Conservation (phyloP, 1,140 invertebrate genomes). For the Macrostomum lignano region DNA sequence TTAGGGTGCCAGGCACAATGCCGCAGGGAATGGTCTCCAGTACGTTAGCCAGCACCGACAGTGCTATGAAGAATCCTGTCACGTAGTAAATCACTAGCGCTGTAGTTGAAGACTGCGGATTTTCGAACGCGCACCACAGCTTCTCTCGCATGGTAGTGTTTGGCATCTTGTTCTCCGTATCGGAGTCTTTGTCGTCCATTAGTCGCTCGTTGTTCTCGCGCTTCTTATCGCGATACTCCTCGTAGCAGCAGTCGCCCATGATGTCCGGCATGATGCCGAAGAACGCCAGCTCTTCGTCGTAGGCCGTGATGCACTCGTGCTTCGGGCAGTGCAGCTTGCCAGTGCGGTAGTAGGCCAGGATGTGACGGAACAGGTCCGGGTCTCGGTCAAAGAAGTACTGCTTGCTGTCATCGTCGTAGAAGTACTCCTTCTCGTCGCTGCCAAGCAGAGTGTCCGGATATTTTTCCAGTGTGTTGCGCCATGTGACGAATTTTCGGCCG, state of each 20-base stretch:
- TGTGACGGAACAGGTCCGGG: conserved; percentile 91
- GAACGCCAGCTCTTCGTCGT: conserved; percentile 93
- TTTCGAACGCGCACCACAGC: conserved; percentile 4
- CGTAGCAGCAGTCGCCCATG: conserved; percentile 88
- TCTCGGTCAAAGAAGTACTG: conserved; percentile 99
- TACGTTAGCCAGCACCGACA: conserved; percentile 83
- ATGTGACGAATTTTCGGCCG: conserved; percentile 76
- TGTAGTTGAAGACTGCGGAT: conserved; percentile 30
- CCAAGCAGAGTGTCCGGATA: conserved; percentile 92
- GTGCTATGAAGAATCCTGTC: conserved; percentile 88
- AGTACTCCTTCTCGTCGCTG: conserved; percentile 74
- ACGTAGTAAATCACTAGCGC: conserved; percentile 91
- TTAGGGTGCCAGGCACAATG: conserved; percentile 35
- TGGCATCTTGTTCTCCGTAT: conserved; percentile 15
- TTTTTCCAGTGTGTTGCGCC: conserved; percentile 90
- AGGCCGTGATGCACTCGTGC: conserved; percentile 88
- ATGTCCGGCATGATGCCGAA: conserved; percentile 95
- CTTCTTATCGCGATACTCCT: conserved; percentile 86
- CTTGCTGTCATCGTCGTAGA: conserved; percentile 83
- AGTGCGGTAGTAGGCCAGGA: conserved; percentile 90
- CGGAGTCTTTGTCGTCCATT: conserved; percentile 59
- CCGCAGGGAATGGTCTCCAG: conserved; percentile 49
- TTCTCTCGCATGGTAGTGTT: conserved; percentile 50
- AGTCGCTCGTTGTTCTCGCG: conserved; percentile 85
- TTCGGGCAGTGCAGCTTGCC: conserved; percentile 93